Conservation (phyloP, 2,113 vertebrate genomes). For the Gallinago media region DNA sequence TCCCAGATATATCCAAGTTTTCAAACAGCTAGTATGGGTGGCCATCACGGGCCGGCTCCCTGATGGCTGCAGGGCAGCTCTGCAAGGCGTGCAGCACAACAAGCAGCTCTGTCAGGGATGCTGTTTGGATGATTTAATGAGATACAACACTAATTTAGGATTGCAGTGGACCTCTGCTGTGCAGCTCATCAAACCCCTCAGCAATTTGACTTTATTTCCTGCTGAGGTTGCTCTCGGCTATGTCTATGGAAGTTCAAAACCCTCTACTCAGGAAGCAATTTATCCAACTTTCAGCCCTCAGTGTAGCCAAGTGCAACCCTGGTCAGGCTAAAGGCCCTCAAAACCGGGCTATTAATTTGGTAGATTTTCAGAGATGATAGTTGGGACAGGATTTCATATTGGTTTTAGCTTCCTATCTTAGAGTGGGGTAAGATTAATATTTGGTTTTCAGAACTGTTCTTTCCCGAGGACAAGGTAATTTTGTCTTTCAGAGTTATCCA, state of each 20-base stretch:
- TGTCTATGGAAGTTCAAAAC: background rate
- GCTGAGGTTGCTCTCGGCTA: background rate
- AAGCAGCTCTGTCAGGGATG: accelerated
- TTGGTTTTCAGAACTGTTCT: background rate
- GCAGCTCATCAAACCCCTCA: background rate
- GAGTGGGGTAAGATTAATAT: background rate
- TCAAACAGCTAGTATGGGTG: accelerated
- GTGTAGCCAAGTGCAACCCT: background rate
- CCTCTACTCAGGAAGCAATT: background rate
- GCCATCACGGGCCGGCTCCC: background rate
- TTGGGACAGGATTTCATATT: background rate
- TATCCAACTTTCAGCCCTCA: background rate
- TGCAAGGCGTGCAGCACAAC: no score
- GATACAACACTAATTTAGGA: background rate
- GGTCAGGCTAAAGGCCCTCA: background rate
- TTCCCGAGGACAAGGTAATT: background rate
- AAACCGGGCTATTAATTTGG: background rate
- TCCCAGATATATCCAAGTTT: background rate
- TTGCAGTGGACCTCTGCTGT: background rate
- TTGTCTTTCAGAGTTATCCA: background rate
- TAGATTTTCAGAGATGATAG: background rate
- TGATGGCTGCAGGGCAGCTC: background rate
- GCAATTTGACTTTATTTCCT: background rate
- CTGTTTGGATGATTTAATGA: background rate
- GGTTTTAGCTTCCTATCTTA: background rate